These are phyloP conservation scores for Mixornis gularis DNA, from an alignment of 2,113 vertebrate genomes.

Conservation along the genomic window DNA sequence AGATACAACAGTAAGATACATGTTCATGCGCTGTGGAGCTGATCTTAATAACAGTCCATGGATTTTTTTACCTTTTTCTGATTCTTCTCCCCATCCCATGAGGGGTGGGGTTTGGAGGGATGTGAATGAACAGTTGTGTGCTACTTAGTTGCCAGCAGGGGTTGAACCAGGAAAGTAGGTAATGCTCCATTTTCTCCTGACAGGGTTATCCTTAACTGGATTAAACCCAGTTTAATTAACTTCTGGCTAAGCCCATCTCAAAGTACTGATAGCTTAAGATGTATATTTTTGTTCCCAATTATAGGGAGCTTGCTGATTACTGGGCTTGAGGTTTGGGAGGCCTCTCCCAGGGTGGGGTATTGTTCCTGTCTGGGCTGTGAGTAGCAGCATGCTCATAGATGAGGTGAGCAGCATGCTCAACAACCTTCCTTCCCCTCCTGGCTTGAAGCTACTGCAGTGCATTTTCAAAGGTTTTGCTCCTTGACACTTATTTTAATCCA, in stretches of 20 bases:
- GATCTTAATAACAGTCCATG: background rate
- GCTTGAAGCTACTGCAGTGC: background rate
- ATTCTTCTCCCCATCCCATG: background rate
- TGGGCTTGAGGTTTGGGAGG: background rate
- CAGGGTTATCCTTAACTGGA: background rate
- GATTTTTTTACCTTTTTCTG: background rate
- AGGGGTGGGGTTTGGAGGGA: background rate
- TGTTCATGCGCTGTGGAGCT: background rate
- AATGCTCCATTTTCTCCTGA: background rate
- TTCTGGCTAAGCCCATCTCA: background rate
- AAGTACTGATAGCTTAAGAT: background rate
- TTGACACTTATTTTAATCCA: background rate
- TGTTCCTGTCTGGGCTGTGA: background rate
- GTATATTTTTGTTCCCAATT: background rate
- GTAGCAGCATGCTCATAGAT: background rate
- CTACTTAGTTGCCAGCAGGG: background rate
- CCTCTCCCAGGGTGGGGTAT: slow-evolving; percentile 18
- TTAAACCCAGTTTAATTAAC: background rate
- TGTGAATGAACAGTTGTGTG: background rate
- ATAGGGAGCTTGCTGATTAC: background rate
- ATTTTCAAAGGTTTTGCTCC: background rate
- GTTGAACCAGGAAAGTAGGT: background rate
- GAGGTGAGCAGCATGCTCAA: background rate
- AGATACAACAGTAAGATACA: slow-evolving; percentile 86
- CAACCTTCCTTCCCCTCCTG: background rate